A percentile compares a stretch with the other conserved stretches of the same genome.
phyloP scores from a whole-genome alignment of 2,113 vertebrate species.

The Catagonus wagneri region DNA sequence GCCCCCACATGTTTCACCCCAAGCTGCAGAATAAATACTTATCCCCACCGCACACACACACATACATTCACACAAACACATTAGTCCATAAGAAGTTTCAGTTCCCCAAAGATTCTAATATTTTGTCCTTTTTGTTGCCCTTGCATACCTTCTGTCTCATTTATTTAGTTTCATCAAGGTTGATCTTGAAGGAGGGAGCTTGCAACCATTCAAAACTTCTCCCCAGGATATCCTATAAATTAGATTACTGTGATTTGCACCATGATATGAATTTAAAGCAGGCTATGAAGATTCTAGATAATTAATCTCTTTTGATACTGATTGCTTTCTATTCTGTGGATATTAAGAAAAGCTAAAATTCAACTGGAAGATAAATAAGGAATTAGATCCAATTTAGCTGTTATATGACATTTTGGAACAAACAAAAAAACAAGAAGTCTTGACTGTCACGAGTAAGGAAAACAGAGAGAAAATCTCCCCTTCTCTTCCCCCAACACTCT shows the following conservation, averaged over 20 bases:
- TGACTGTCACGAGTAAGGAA: neutral
- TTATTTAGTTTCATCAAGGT: neutral
- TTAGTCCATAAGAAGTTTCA: neutral
- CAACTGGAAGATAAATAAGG: neutral
- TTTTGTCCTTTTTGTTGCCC: neutral
- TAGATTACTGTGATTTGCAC: neutral
- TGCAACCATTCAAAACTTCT: neutral
- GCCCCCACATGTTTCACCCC: neutral
- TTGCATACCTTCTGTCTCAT: neutral
- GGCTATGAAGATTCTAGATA: neutral
- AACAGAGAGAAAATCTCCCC: neutral
- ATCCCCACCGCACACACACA: neutral
- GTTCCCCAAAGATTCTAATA: neutral
- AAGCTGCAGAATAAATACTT: neutral
- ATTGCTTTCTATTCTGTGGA: neutral
- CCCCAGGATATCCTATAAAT: neutral
- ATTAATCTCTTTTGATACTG: neutral
- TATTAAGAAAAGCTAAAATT: conserved; percentile 23
- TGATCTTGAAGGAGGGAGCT: neutral
- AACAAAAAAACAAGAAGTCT: neutral
- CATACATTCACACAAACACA: neutral
- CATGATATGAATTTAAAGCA: neutral
- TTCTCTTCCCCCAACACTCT: neutral
- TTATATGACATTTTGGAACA: neutral
- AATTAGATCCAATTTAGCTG: neutral